Base-by-base conservation (phyloP, 2,113 vertebrate species). In the Marmota monax region DNA sequence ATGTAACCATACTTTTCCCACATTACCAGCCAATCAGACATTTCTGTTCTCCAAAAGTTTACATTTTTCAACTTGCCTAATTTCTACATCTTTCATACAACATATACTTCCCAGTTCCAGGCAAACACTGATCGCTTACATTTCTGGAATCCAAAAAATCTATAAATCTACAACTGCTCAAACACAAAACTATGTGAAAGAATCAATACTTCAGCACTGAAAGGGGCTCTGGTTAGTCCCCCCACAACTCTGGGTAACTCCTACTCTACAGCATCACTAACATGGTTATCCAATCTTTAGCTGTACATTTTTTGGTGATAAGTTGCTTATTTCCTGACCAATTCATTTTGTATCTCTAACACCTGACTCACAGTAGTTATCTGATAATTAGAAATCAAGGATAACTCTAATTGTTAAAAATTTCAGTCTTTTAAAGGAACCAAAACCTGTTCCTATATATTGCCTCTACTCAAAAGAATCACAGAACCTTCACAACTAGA, bases 381-480 rank as follows among this genome's bases (percentile, higher is more conserved):
- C 0, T 70, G 80, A 51, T 65, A 73, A 78, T n/a, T 17, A 84
- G 51, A 90, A 92, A 86, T 78, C 39, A 86, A 92, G 51, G 37
- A 22, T 7, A 73, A 45, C 22, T 96, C 27, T 53, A 76, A 65
- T 2, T 77, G 27, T 61, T 48, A 84, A 88, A 83, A 90, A 56
- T 5, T 20, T 86, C 58, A 76, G 25, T 80, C 29, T 92, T 72
- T 51, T 1, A 42, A 58, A 17, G 16, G 42, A 90, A 87, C 23
- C 18, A 73, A 95, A 61, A 83, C 14, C 29, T 2, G 7, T 63
- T 65, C 45, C 13, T 56, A 42, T 25, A 83, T 58, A 51, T 79
- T 42, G 94, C n/a, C 20, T 48, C 58, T 78, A 45, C 86, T 95
- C 39, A 42, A 70, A 96, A 96, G 67, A 90, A 73, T 70, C 17